Conservation (phyloP, 2,113 vertebrate species). For the Ictidomys tridecemlineatus region DNA sequence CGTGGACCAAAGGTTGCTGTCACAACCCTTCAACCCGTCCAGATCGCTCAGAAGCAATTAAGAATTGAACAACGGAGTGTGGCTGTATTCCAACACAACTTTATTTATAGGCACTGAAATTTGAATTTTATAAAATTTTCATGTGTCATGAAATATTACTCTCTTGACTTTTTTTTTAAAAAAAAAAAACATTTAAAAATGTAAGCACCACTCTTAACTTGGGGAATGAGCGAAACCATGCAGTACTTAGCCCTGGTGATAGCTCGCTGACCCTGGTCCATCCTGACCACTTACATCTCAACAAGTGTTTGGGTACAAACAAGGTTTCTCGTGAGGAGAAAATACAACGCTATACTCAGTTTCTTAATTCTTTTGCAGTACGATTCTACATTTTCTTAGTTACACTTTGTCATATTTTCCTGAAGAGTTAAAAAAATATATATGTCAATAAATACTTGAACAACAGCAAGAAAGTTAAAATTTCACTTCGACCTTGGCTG, state of each 20-base stretch:
- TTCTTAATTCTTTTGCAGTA: slow-evolving; percentile 27
- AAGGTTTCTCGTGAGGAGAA: neutral
- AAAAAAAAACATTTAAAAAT: neutral
- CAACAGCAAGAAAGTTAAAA: slow-evolving; percentile 53
- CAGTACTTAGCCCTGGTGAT: fast-evolving
- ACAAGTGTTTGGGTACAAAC: neutral
- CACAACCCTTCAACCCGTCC: neutral
- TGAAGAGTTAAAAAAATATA: slow-evolving; percentile 76
- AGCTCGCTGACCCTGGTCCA: neutral
- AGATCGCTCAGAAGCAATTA: neutral
- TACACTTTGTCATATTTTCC: neutral
- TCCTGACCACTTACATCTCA: neutral
- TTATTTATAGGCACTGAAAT: neutral
- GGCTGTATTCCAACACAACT: neutral
- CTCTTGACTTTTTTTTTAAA: neutral
- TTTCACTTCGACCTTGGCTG: slow-evolving; percentile 59
- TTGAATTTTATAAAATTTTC: neutral
- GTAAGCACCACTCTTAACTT: neutral
- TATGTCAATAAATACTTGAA: slow-evolving; percentile 35
- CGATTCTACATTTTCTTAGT: slow-evolving; percentile 22
- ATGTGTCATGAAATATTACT: neutral
- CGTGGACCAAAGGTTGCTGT: neutral
- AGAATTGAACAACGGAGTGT: neutral
- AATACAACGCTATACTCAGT: neutral
- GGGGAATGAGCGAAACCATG: neutral